A percentile compares a stretch with the other conserved stretches of the same genome.
These are phyloP conservation scores for Melangyna quadrimaculata DNA, from an alignment of 2,888 invertebrate species.

Conservation along the genomic window DNA sequence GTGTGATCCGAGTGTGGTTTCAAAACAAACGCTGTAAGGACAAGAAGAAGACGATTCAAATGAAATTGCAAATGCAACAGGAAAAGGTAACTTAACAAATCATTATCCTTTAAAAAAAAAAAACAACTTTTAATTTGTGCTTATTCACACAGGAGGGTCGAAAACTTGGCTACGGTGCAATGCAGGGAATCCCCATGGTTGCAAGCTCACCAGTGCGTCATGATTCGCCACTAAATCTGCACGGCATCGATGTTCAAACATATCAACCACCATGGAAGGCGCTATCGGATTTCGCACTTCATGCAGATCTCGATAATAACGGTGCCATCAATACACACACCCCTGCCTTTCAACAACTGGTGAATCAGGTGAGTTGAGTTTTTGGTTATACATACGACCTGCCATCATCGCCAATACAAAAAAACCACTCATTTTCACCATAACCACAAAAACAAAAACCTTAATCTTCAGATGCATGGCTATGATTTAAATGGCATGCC, in stretches of 20 bases:
- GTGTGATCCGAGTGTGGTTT: slow-evolving; percentile 99
- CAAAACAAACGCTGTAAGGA: slow-evolving; percentile 99
- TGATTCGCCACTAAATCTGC: slow-evolving; percentile 92
- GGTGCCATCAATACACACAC: slow-evolving; percentile 90
- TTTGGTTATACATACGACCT: slow-evolving; percentile 48
- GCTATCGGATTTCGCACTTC: slow-evolving; percentile 96
- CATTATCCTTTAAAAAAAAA: background rate
- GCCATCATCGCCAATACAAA: slow-evolving; percentile 47
- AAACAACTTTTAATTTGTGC: slow-evolving; percentile 31
- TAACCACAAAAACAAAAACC: slow-evolving; percentile 55
- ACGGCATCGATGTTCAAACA: slow-evolving; percentile 92
- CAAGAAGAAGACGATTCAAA: slow-evolving; percentile 97
- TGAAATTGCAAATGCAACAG: slow-evolving; percentile 98
- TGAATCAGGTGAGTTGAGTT: slow-evolving; percentile 89
- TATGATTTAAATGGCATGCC: slow-evolving; percentile 88
- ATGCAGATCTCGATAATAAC: slow-evolving; percentile 91
- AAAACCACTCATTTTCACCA: slow-evolving; percentile 63
- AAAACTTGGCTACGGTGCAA: slow-evolving; percentile 94
- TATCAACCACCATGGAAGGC: slow-evolving; percentile 99
- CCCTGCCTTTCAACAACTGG: slow-evolving; percentile 97
- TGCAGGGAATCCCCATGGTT: slow-evolving; percentile 99
- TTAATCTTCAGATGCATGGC: slow-evolving; percentile 90
- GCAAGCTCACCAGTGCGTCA: slow-evolving; percentile 96
- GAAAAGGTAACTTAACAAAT: slow-evolving; percentile 90
- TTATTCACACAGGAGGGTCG: slow-evolving; percentile 91